These are phyloP conservation scores for Coptodon bakossiorum DNA, from an alignment of 2,113 vertebrate genomes.

Conservation along the genomic window DNA sequence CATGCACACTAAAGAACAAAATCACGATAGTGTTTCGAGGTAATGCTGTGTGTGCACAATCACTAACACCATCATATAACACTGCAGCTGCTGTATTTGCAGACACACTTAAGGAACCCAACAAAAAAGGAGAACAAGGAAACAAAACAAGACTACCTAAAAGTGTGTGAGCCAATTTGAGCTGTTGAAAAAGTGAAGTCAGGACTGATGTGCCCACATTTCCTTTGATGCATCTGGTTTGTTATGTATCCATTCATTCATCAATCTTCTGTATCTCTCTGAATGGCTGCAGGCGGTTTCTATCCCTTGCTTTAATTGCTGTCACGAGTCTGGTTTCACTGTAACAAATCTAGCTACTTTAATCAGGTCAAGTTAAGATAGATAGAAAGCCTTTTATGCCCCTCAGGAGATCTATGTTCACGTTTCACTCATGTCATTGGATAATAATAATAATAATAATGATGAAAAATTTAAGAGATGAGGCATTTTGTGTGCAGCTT, in stretches of 20 bases:
- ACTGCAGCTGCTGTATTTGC: background rate
- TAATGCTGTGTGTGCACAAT: background rate
- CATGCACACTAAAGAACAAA: background rate
- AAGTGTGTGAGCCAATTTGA: background rate
- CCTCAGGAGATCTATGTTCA: background rate
- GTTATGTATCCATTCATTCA: background rate
- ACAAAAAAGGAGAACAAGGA: background rate
- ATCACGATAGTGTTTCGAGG: background rate
- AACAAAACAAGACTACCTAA: background rate
- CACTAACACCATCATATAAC: background rate
- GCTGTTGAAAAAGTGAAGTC: background rate
- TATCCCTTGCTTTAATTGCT: background rate
- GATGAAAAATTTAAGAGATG: background rate
- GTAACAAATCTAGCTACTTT: background rate
- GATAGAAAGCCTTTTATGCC: background rate
- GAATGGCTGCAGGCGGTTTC: background rate
- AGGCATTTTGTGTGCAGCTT: background rate
- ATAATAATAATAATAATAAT: background rate
- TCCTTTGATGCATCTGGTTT: background rate
- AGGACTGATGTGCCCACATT: fast-evolving
- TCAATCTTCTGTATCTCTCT: background rate
- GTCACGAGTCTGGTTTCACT: background rate
- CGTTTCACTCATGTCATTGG: background rate
- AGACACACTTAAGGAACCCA: background rate
- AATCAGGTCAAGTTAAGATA: background rate